phyloP scores from a whole-genome alignment of 2,888 invertebrate species.

The Autographa gamma region DNA sequence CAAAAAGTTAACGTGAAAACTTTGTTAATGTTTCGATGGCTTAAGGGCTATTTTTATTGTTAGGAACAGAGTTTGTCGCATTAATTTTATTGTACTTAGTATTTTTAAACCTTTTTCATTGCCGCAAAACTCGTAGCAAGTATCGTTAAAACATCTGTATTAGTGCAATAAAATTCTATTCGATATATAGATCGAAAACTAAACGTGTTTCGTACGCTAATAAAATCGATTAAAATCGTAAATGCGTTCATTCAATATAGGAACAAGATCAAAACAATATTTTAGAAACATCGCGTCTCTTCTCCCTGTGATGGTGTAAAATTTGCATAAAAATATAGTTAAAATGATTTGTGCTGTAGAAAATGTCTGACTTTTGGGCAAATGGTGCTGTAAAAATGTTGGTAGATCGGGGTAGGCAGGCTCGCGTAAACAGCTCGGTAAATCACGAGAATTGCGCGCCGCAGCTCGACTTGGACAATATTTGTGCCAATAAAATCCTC shows the following conservation, averaged over 20 bases:
- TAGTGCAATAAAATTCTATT: constrained; percentile 10
- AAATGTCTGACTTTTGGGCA: constrained; percentile 78
- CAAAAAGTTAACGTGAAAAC: constrained; percentile 83
- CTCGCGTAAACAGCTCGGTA: constrained; percentile 86
- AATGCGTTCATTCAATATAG: constrained; percentile 42
- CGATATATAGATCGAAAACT: neutral
- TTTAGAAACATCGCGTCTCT: constrained; percentile 52
- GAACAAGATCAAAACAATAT: constrained; percentile 53
- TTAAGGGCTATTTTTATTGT: constrained; percentile 77
- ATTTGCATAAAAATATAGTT: constrained; percentile 78
- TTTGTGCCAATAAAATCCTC: constrained; percentile 87
- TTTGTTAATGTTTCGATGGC: constrained; percentile 75
- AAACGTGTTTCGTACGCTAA: neutral
- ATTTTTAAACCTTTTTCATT: constrained; percentile 51
- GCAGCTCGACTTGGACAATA: constrained; percentile 85
- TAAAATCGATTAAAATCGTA: neutral
- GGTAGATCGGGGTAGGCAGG: constrained; percentile 78
- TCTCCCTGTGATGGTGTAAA: constrained; percentile 57
- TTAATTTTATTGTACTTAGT: constrained; percentile 52
- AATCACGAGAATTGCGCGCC: constrained; percentile 84
- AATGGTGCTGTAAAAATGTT: constrained; percentile 82
- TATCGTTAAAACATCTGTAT: constrained; percentile 15
- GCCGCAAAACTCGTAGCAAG: constrained; percentile 19
- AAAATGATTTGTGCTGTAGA: constrained; percentile 79
- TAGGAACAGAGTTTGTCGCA: constrained; percentile 60